Percentiles rank a stretch among this genome's conserved stretches.
These are phyloP conservation scores for Berghia stephanieae DNA, from an alignment of 1,140 invertebrate species.

Conservation along the genomic window DNA sequence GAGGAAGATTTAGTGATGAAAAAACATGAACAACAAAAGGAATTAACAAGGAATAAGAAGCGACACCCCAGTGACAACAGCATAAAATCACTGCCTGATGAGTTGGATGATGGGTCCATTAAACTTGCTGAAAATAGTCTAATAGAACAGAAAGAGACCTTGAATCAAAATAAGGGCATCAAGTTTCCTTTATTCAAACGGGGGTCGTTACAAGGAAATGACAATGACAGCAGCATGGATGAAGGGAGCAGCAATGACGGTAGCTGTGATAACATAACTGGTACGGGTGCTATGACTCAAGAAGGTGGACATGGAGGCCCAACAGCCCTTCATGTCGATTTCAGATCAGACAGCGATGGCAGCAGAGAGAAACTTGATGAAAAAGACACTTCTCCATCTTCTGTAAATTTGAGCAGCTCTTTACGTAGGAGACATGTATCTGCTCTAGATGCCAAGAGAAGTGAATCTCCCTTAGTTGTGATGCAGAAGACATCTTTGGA, in stretches of 20 bases:
- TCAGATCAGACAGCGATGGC: background rate
- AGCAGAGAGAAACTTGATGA: background rate
- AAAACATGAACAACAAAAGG: conserved; percentile 35
- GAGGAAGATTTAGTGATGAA: conserved; percentile 74
- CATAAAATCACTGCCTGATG: conserved; percentile 27
- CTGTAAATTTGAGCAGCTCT: background rate
- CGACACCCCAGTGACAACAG: conserved; percentile 61
- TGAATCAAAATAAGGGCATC: no score
- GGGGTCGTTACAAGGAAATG: background rate
- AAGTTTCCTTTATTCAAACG: background rate
- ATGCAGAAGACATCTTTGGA: background rate
- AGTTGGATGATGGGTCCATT: conserved; percentile 43
- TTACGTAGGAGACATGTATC: conserved; percentile 5
- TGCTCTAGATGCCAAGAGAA: background rate
- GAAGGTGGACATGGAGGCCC: background rate
- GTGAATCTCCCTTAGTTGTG: background rate
- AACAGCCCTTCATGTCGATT: background rate
- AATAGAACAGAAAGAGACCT: conserved; percentile 34
- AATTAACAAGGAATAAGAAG: conserved; percentile 27
- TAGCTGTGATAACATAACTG: conserved; percentile 48
- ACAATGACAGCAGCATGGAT: background rate
- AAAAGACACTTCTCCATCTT: background rate
- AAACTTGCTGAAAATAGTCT: conserved; percentile 57
- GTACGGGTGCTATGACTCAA: conserved; percentile 23
- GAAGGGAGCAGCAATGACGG: conserved; percentile 30